phyloP scores from a whole-genome alignment of 1,140 invertebrate genomes.

The Gryon sp. region DNA sequence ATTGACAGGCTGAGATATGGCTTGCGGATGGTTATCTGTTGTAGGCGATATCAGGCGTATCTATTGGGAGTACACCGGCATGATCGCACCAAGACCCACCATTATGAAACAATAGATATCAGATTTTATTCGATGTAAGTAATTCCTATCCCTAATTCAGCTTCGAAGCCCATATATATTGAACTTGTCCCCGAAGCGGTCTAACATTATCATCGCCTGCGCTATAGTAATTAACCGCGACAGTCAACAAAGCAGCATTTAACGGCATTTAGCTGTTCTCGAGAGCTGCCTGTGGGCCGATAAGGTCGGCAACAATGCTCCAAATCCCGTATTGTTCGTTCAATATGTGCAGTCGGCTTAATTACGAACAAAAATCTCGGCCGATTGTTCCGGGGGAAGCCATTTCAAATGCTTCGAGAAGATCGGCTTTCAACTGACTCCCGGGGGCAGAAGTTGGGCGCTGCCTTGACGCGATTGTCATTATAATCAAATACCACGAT shows the following conservation, averaged over 20 bases:
- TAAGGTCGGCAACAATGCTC: slow-evolving; percentile 75
- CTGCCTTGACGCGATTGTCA: slow-evolving; percentile 50
- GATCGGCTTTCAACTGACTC: slow-evolving; percentile 50
- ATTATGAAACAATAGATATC: slow-evolving; percentile 54
- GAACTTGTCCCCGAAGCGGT: slow-evolving; percentile 42
- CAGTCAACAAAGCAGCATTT: slow-evolving; percentile 74
- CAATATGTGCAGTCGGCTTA: slow-evolving; percentile 69
- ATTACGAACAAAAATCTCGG: slow-evolving; percentile 71
- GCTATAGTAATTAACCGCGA: slow-evolving; percentile 74
- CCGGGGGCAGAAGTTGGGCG: slow-evolving; percentile 18
- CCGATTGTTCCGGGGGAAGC: slow-evolving; percentile 68
- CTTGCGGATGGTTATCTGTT: slow-evolving; percentile 43
- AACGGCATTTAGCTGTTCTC: slow-evolving; percentile 70
- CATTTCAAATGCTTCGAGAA: slow-evolving; percentile 59
- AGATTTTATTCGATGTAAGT: slow-evolving; percentile 59
- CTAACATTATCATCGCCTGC: slow-evolving; percentile 51
- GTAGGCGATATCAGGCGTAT: slow-evolving; percentile 26
- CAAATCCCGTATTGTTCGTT: slow-evolving; percentile 74
- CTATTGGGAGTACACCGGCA: not conserved
- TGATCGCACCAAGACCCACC: not conserved
- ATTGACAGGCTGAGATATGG: not conserved
- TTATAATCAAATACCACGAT: slow-evolving; percentile 45
- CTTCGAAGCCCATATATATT: slow-evolving; percentile 45
- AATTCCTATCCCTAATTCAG: slow-evolving; percentile 51
- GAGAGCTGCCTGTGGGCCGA: slow-evolving; percentile 66